phyloP scores from a whole-genome alignment of 2,888 invertebrate genomes.

The Trichogramma dendrolimi region DNA sequence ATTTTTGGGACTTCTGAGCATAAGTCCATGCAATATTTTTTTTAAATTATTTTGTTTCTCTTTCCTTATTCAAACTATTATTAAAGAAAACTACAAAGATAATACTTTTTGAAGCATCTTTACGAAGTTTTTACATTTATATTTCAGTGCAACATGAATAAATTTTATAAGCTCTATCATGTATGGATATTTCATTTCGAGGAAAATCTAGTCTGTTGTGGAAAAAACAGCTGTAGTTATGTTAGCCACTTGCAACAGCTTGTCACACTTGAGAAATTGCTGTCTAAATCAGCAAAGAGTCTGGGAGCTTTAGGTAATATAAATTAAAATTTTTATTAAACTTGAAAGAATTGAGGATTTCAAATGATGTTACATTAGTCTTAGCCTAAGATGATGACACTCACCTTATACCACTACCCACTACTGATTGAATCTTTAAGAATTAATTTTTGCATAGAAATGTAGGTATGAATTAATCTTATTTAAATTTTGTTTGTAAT shows the following conservation, averaged over 20 bases:
- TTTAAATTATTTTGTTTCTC: too few relatives aligned
- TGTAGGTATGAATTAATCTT: too few relatives aligned
- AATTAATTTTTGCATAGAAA: not conserved
- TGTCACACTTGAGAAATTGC: constrained; percentile 97
- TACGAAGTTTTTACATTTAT: not conserved
- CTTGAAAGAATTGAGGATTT: constrained; percentile 14
- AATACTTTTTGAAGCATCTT: too few relatives aligned
- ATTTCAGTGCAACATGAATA: constrained; percentile 96
- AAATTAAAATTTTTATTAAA: not conserved
- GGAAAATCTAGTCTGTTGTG: constrained; percentile 99
- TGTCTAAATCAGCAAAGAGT: constrained; percentile 99
- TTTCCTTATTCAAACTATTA: too few relatives aligned
- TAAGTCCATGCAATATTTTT: too few relatives aligned
- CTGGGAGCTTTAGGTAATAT: constrained; percentile 87
- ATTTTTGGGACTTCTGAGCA: too few relatives aligned
- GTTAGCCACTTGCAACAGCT: constrained; percentile 96
- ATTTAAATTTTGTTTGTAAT: too few relatives aligned
- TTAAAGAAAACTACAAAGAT: too few relatives aligned
- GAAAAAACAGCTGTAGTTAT: constrained; percentile 99
- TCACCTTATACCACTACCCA: constrained; percentile 39
- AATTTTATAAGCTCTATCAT: constrained; percentile 97
- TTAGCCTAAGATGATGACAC: constrained; percentile 40
- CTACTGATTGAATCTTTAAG: constrained; percentile 33
- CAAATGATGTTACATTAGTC: constrained; percentile 36
- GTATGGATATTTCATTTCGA: constrained; percentile 99